Base-by-base conservation (phyloP, 2,888 invertebrate species). In the Calameuta filiformis region DNA sequence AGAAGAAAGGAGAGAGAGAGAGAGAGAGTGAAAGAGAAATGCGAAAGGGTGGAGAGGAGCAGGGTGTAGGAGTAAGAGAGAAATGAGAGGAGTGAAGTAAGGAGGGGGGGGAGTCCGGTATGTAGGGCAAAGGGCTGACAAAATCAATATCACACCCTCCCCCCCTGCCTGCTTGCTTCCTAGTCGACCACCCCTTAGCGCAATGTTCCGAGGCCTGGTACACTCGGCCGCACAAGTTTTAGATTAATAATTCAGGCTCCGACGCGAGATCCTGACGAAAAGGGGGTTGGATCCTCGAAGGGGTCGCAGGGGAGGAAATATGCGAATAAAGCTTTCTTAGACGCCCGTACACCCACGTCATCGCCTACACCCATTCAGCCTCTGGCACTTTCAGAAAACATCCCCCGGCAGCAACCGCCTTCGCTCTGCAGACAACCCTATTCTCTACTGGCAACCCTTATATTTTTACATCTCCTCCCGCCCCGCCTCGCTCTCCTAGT, bases 61-160 rank as follows among this genome's bases (percentile, higher is more conserved):
- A 11, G 37, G 30, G 12, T 34, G 12, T 30, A 6, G 74, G 23
- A 34, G 74, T 23, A 23, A 73, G 74, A 35, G 35, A 35, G 35
- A 73, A n/a, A 73, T n/a, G 12, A 35, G 35, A 35, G 74, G 11
- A 23, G 35, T 3, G 35, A 73, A 73, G 73, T 12, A 68, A 77
- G 75, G 31, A 33, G 33, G 76, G 35, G 76, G 35, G 73, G 74
- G 35, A 76, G 81, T 75, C 40, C 71, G 80, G 79, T 83, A 85
- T 84, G 85, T 85, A 85, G 85, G 85, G 81, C 84, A 85, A 85
- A 85, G 85, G 85, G 85, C 84, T 83, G 83, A 74, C 79, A 81
- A 81, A 83, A 83, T 84, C 85, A 82, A 85, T 85, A 83, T 83
- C 78, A 81, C 79, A 78, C 80, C 83, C 79, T 35, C 68, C 56